Conservation (phyloP, 2,113 vertebrate species). For the Mola mola region DNA sequence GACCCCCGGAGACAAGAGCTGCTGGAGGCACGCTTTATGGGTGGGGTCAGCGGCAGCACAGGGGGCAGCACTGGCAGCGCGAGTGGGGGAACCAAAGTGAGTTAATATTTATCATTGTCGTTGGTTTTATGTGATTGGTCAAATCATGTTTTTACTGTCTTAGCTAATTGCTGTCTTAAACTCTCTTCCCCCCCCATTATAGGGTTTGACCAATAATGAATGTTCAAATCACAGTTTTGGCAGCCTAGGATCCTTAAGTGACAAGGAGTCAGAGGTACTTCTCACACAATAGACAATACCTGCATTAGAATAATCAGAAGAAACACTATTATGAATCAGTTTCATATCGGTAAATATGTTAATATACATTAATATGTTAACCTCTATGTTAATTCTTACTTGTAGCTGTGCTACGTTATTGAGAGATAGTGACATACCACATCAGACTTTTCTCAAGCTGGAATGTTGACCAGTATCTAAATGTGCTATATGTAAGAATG, state of each 20-base stretch:
- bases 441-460: not conserved
- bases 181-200: too few relatives aligned
- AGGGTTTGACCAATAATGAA: conserved; percentile 99
- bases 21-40: conserved; percentile 97
- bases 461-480: not conserved
- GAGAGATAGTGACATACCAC: too few relatives aligned
- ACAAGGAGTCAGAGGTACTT: conserved; percentile 98
- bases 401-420: too few relatives aligned
- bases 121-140: not conserved
- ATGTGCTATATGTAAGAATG: not conserved
- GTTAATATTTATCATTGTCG: conserved; percentile 47
- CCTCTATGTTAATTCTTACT: too few relatives aligned
- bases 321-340: not conserved
- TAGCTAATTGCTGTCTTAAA: not conserved
- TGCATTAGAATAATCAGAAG: not conserved
- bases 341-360: too few relatives aligned
- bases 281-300: not conserved
- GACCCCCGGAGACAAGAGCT: conserved; percentile 98
- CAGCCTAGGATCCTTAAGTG: conserved; percentile 96
- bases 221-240: conserved; percentile 99
- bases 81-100: conserved; percentile 97
- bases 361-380: too few relatives aligned
- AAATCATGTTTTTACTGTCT: not conserved
- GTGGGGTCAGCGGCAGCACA: conserved; percentile 94
- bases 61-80: conserved; percentile 95